These are phyloP conservation scores for Capreolus pygargus DNA, from an alignment of 2,113 vertebrate species.

Conservation along the genomic window DNA sequence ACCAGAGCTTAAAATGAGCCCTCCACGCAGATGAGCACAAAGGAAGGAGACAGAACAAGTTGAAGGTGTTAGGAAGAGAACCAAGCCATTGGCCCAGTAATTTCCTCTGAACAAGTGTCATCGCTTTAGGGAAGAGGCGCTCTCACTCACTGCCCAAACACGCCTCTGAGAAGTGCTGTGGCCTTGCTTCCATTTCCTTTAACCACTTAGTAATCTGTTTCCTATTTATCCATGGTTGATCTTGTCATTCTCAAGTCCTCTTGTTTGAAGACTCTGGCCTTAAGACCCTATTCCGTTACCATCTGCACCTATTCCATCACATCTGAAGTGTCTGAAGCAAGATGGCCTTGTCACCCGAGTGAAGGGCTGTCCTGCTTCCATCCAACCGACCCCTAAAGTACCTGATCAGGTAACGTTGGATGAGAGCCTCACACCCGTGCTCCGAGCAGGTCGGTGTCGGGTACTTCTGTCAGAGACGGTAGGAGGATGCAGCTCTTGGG, in stretches of 20 bases:
- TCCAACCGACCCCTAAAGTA: neutral
- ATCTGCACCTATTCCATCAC: neutral
- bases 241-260: neutral
- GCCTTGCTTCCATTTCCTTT: neutral
- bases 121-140: neutral
- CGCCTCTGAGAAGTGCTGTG: neutral
- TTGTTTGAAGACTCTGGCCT: neutral
- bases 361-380: neutral
- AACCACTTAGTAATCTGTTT: neutral
- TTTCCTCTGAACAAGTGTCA: neutral
- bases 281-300: neutral
- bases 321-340: neutral
- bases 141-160: neutral
- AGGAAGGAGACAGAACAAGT: neutral
- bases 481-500: neutral
- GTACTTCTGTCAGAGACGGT: neutral
- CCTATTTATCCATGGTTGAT: neutral
- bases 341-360: neutral
- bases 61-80: neutral
- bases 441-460: neutral
- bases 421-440: neutral
- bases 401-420: neutral
- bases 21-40: neutral
- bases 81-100: neutral
- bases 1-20: neutral